phyloP scores from a whole-genome alignment of 1,140 invertebrate species.

The Triops cancriformis region DNA sequence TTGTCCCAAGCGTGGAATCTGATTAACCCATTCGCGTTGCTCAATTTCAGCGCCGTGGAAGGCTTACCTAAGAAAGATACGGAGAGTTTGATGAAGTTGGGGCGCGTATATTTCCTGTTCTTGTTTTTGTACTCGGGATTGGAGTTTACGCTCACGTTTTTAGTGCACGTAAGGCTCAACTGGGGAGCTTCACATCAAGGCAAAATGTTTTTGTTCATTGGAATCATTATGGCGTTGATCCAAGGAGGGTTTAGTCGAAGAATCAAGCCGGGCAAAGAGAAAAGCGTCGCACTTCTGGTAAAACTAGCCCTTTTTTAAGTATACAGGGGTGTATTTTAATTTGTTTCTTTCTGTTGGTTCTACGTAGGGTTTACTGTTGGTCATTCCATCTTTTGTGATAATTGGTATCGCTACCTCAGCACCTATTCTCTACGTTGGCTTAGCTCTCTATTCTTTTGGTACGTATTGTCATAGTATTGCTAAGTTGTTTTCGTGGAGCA shows the following conservation, averaged over 20 bases:
- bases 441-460: constrained; percentile 85
- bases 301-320: constrained; percentile 31
- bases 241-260: constrained; percentile 83
- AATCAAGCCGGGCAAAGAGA: constrained; percentile 64
- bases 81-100: constrained; percentile 59
- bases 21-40: constrained; percentile 58
- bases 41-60: constrained; percentile 47
- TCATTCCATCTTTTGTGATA: constrained; percentile 79
- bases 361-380: constrained; percentile 67
- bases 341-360: constrained; percentile 22
- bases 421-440: constrained; percentile 61
- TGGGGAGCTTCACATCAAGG: constrained; percentile 94
- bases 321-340: background rate
- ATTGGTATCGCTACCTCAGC: constrained; percentile 61
- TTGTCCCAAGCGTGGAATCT: constrained; percentile 63
- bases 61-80: constrained; percentile 40
- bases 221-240: constrained; percentile 82
- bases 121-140: constrained; percentile 94
- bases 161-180: constrained; percentile 85
- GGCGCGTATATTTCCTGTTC: constrained; percentile 86
- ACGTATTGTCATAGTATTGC: constrained; percentile 43
- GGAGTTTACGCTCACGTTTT: constrained; percentile 95
- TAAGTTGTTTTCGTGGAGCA: too few relatives aligned
- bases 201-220: constrained; percentile 93
- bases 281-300: constrained; percentile 58